A percentile compares a stretch with the other conserved stretches of the same genome.
phyloP scores from a whole-genome alignment of 2,797 vertebrate genomes.

The Linurgus olivaceus region DNA sequence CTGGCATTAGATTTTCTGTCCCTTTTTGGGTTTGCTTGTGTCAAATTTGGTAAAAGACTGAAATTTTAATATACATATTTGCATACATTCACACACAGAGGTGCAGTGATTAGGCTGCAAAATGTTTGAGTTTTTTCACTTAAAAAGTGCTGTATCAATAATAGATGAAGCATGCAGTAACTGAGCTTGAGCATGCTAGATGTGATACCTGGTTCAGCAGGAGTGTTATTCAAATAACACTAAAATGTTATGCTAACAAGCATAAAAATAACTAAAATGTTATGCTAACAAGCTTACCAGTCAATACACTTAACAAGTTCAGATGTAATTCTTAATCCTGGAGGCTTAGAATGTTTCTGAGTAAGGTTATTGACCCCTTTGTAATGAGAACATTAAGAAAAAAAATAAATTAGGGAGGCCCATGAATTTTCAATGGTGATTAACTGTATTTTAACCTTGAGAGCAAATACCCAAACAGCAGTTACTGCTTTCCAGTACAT shows the following conservation, averaged over 20 bases:
- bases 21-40: background rate
- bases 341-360: background rate
- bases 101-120: background rate
- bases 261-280: background rate
- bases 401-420: background rate
- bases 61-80: background rate
- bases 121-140: background rate
- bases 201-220: background rate
- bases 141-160: background rate
- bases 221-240: background rate
- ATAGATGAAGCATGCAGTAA: background rate
- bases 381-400: background rate
- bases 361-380: background rate
- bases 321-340: background rate
- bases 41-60: background rate
- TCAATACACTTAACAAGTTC: background rate
- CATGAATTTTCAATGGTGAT: background rate
- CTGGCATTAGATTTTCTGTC: background rate
- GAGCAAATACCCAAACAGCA: background rate
- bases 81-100: background rate
- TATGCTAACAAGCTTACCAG: background rate
- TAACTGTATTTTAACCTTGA: background rate
- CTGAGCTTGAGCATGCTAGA: background rate
- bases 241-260: background rate
- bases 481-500: background rate